Evolutionary conservation across 2,888 invertebrate species (phyloP).

Genomic region (Scaptomyza caliginosa): DNA sequence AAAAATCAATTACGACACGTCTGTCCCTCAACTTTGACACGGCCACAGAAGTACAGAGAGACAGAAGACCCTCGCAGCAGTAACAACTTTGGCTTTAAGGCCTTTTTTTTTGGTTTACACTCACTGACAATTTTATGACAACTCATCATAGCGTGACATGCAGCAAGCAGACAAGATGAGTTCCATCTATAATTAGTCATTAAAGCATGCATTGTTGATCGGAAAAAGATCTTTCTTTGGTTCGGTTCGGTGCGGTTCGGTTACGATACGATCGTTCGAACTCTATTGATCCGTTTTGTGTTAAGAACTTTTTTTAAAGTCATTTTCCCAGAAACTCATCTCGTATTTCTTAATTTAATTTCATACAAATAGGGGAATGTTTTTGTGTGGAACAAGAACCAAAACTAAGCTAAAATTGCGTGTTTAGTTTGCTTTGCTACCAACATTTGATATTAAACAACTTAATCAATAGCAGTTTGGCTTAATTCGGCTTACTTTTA

Average conservation of each 20-base stretch:
- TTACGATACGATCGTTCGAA: slow-evolving; percentile 34
- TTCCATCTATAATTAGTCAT: slow-evolving; percentile 80
- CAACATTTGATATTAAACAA: slow-evolving; percentile 53
- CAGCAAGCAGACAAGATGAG: slow-evolving; percentile 21
- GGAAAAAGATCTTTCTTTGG: slow-evolving; percentile 30
- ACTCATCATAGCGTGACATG: slow-evolving; percentile 80
- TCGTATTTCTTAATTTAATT: slow-evolving; percentile 26
- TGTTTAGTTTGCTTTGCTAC: slow-evolving; percentile 62
- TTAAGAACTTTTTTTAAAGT: slow-evolving; percentile 46
- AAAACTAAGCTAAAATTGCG: slow-evolving; percentile 40
- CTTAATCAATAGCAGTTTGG: slow-evolving; percentile 49
- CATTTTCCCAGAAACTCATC: slow-evolving; percentile 48
- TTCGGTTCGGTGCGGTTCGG: slow-evolving; percentile 8
- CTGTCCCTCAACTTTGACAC: slow-evolving; percentile 75
- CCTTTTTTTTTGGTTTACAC: slow-evolving; percentile 4
- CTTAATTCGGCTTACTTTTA: slow-evolving; percentile 21
- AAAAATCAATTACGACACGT: slow-evolving; percentile 80
- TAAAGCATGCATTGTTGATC: slow-evolving; percentile 79
- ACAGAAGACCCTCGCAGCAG: background rate
- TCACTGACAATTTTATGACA: slow-evolving; percentile 79
- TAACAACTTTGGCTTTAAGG: slow-evolving; percentile 1
- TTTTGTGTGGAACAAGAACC: slow-evolving; percentile 34
- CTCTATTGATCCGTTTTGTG: slow-evolving; percentile 31
- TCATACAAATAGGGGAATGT: slow-evolving; percentile 44
- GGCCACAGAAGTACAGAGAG: slow-evolving; percentile 32